Evolutionary conservation across 64 coral and sea anemone genomes (phyloP).

Genomic region (Platygyra sinensis): DNA sequence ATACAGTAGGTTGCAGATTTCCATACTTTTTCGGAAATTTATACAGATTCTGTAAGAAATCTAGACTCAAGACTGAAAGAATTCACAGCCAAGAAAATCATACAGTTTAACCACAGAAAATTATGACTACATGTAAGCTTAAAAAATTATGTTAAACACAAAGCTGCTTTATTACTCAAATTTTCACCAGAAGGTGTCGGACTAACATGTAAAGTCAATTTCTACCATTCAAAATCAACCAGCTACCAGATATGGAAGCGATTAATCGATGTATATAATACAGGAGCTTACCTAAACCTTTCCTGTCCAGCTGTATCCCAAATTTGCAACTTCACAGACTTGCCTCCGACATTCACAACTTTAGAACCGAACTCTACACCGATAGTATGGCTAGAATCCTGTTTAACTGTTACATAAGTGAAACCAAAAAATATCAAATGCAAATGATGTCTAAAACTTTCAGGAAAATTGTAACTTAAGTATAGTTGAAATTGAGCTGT

Average conservation of each 20-base stretch:
- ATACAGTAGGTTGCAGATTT: too few relatives aligned
- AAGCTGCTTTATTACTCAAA: too few relatives aligned
- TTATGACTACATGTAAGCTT: too few relatives aligned
- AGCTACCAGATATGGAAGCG: neutral
- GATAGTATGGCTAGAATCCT: conserved; percentile 99
- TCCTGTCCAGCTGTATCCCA: conserved; percentile 99
- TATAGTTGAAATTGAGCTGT: neutral
- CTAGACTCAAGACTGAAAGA: too few relatives aligned
- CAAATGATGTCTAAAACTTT: neutral
- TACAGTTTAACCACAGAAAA: too few relatives aligned
- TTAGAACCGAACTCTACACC: conserved; percentile 99
- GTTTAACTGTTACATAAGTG: conserved; percentile 71
- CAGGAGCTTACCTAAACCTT: conserved; percentile 73
- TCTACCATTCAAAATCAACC: too few relatives aligned
- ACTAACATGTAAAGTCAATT: too few relatives aligned
- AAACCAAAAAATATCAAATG: neutral
- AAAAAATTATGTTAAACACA: too few relatives aligned
- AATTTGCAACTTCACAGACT: conserved; percentile 97
- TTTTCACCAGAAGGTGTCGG: too few relatives aligned
- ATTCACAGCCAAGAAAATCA: too few relatives aligned
- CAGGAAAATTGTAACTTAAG: neutral
- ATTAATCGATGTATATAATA: neutral
- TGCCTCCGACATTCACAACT: conserved; percentile 97
- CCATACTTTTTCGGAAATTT: too few relatives aligned
- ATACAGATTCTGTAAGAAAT: too few relatives aligned